Base-by-base conservation (phyloP, 1,140 invertebrate species). In the Drosophila mojavensis region DNA sequence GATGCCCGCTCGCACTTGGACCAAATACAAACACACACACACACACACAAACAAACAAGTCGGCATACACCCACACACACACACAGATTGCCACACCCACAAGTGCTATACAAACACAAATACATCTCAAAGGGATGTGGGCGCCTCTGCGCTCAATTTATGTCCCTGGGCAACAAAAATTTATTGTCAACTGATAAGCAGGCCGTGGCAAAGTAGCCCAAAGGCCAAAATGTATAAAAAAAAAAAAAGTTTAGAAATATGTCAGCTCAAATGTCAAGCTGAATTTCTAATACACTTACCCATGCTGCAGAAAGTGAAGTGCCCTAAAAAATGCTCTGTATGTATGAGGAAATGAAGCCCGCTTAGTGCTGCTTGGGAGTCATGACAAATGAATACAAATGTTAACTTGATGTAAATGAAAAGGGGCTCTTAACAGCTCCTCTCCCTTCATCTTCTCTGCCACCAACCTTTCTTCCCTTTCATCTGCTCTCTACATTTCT, bases 161-260 rank as follows among this genome's bases (percentile, higher is more conserved):
- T 89, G 80, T 83, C 84, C 80, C 69, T 67, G 86, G 77, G 84
- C 82, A 88, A 88, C 84, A 89, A 88, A 88, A 89, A 88, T 88
- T 88, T 88, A 88, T 88, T 88, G 83, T 88, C 76, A 88, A 88
- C 83, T 88, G 83, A 88, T 89, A 88, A 88, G 83, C 83, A 83
- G 83, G 79, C 63, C 72, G 65, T 61, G 74, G 58, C 55, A 83
- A 88, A 83, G 83, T 77, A 75, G 79, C 72, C 83, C 69, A 63
- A 71, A 74, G 72, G 75, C 72, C 51, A 67, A 75, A 78, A 86
- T 69, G 51, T 86, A 84, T 73, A 67, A 67, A 78, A 78, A 73
- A 79, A 58, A 33, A 33, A 73, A 69, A 56, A 64, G 60, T 71
- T 67, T 67, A 47, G 61, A 60, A 61, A 53, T 51, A 3, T 47